Percentiles rank a stretch among this genome's conserved stretches.
phyloP scores from a whole-genome alignment of 2,888 invertebrate species.

The Lamproptera curius region DNA sequence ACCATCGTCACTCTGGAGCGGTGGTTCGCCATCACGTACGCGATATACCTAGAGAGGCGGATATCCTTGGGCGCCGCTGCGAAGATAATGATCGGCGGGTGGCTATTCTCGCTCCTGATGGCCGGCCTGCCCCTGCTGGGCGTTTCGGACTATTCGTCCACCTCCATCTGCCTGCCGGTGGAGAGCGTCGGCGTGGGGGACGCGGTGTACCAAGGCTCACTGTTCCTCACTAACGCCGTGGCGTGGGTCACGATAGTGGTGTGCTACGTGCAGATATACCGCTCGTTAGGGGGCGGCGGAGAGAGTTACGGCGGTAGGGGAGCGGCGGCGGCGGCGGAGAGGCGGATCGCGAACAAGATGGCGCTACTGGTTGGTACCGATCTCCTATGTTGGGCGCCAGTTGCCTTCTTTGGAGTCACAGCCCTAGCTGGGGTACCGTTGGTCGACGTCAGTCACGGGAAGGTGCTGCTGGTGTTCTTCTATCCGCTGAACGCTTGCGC shows the following conservation, averaged over 20 bases:
- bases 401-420: constrained; percentile 92
- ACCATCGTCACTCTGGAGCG: constrained; percentile 92
- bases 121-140: constrained; percentile 89
- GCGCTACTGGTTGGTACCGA: constrained; percentile 92
- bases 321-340: constrained; percentile 81
- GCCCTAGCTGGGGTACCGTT: constrained; percentile 90
- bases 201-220: constrained; percentile 83
- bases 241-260: constrained; percentile 91
- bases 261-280: constrained; percentile 92
- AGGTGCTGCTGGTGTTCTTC: constrained; percentile 91
- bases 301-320: constrained; percentile 81
- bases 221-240: constrained; percentile 86
- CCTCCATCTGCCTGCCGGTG: constrained; percentile 92
- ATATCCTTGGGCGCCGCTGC: constrained; percentile 85
- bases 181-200: constrained; percentile 84
- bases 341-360: constrained; percentile 92
- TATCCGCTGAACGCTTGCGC: constrained; percentile 95
- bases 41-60: constrained; percentile 88
- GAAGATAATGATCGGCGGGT: constrained; percentile 87
- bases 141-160: constrained; percentile 92
- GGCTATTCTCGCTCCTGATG: constrained; percentile 87
- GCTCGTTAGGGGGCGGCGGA: constrained; percentile 85
- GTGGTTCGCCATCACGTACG: constrained; percentile 90
- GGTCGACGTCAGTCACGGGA: constrained; percentile 88
- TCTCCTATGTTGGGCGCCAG: constrained; percentile 91